Percentiles rank a stretch among this genome's conserved stretches.
Conservation (phyloP, 2,797 vertebrate genomes). For the Typhlichthys eigenmanni region DNA sequence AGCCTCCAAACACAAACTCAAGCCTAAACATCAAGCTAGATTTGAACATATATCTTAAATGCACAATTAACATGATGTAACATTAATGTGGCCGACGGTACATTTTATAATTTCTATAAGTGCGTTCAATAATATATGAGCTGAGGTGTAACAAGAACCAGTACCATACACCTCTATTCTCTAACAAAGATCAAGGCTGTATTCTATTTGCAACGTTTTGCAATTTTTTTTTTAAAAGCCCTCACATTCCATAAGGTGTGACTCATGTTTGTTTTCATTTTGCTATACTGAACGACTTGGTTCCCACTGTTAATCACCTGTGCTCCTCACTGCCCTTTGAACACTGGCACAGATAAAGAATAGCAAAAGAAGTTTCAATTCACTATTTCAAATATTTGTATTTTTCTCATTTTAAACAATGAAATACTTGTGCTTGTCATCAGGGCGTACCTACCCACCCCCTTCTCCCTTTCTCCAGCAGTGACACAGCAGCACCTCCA, state of each 20-base stretch:
- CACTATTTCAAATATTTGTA: neutral
- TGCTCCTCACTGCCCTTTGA: no score
- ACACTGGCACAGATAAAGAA: no score
- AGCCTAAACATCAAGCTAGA: no score
- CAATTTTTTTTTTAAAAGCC: no score
- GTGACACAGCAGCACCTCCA: constrained; percentile 36
- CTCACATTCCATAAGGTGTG: no score
- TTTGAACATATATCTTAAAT: no score
- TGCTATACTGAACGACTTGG: no score
- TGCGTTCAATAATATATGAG: neutral
- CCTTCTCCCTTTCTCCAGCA: constrained; percentile 30
- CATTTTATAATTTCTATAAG: neutral
- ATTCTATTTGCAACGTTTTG: neutral
- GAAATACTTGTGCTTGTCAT: neutral
- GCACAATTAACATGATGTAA: no score
- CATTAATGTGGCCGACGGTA: neutral
- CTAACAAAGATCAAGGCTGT: neutral
- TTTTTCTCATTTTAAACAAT: neutral
- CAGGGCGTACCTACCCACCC: constrained; percentile 11
- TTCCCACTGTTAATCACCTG: no score
- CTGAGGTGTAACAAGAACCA: neutral
- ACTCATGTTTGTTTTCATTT: neutral
- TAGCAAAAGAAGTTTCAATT: no score
- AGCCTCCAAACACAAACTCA: no score
- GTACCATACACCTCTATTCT: neutral